phyloP scores from a whole-genome alignment of 2,113 vertebrate genomes.

The Arenaria interpres region DNA sequence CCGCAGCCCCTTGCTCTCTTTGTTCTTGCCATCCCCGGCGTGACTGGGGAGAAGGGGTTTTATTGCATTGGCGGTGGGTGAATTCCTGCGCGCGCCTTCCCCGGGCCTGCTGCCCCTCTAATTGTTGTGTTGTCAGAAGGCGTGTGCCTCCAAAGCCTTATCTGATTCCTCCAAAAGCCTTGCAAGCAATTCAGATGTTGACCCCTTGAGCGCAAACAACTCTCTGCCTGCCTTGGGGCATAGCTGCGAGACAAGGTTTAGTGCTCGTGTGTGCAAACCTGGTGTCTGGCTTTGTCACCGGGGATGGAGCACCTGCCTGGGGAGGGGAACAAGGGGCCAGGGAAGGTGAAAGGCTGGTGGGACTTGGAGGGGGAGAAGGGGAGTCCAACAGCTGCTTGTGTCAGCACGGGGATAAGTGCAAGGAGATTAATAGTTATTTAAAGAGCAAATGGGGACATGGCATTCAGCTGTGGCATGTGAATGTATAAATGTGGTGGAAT shows the following conservation, averaged over 20 bases:
- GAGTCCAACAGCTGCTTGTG: slow-evolving; percentile 84
- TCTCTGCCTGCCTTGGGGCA: slow-evolving; percentile 44
- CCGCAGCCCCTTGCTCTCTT: slow-evolving; percentile 38
- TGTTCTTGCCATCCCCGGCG: slow-evolving; percentile 51
- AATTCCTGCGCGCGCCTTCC: slow-evolving; percentile 60
- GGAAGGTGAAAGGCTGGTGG: slow-evolving; percentile 21
- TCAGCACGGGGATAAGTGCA: slow-evolving; percentile 80
- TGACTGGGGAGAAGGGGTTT: neutral
- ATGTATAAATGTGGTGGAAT: slow-evolving; percentile 84
- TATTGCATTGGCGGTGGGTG: neutral
- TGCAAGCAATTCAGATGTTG: slow-evolving; percentile 71
- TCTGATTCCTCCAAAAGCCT: slow-evolving; percentile 70
- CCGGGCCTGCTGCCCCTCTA: slow-evolving; percentile 74
- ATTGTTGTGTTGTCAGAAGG: slow-evolving; percentile 82
- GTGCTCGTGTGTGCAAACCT: neutral
- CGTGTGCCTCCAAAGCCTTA: slow-evolving; percentile 77
- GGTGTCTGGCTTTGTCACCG: slow-evolving; percentile 12
- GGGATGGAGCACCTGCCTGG: slow-evolving; percentile 71
- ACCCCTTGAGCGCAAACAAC: slow-evolving; percentile 76
- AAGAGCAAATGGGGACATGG: slow-evolving; percentile 83
- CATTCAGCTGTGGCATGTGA: slow-evolving; percentile 84
- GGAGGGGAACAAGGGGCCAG: neutral
- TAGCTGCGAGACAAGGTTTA: slow-evolving; percentile 43
- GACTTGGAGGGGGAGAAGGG: neutral
- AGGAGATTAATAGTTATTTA: slow-evolving; percentile 89